These are phyloP conservation scores for Orthonevra nobilis DNA, from an alignment of 2,888 invertebrate species.

Conservation along the genomic window DNA sequence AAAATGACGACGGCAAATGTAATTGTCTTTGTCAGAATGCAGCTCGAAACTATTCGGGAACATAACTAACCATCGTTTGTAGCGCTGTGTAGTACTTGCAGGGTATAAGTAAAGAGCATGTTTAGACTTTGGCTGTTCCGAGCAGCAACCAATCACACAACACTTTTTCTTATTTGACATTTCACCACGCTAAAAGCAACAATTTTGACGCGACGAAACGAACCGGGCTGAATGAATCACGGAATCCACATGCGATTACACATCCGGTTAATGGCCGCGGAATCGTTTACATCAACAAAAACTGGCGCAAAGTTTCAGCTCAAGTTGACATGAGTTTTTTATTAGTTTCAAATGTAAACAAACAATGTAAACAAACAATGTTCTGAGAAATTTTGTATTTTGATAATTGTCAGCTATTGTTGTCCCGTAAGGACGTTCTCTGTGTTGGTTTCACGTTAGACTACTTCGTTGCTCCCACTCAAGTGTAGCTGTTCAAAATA, in stretches of 20 bases:
- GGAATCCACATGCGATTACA: background rate
- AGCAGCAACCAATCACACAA: constrained; percentile 40
- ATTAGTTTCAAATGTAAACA: too few relatives aligned
- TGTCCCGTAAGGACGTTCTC: background rate
- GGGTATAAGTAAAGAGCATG: constrained; percentile 19
- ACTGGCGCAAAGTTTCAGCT: too few relatives aligned
- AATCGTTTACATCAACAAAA: background rate
- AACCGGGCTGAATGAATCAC: background rate
- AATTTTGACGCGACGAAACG: background rate
- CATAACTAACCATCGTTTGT: constrained; percentile 18
- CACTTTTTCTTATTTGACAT: constrained; percentile 22
- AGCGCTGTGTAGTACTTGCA: background rate
- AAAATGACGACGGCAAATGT: constrained; percentile 53
- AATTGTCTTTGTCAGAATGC: background rate
- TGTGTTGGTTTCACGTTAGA: background rate
- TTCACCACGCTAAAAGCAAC: background rate
- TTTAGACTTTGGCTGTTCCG: background rate
- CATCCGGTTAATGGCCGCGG: background rate
- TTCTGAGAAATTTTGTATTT: too few relatives aligned
- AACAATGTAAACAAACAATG: too few relatives aligned
- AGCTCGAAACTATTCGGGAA: constrained; percentile 36
- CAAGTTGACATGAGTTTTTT: too few relatives aligned
- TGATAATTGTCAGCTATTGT: too few relatives aligned
- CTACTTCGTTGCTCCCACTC: too few relatives aligned
- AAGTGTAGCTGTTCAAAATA: too few relatives aligned